A percentile compares a stretch with the other conserved stretches of the same genome.
Conservation (phyloP, 2,888 invertebrate species). For the Lydus trimaculatus region DNA sequence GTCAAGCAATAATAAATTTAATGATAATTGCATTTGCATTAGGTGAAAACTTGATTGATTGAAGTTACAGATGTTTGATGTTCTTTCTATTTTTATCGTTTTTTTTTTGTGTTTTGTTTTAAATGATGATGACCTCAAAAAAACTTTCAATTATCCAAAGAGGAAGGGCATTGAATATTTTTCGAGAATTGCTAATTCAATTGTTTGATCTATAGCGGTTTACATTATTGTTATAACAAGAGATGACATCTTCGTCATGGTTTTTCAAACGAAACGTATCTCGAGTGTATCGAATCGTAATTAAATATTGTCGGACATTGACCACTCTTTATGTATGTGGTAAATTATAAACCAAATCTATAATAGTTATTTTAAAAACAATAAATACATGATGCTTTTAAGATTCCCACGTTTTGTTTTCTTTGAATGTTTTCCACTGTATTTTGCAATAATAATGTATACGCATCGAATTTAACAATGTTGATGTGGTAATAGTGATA, state of each 20-base stretch:
- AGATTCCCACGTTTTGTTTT: not conserved
- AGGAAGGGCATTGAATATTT: not conserved
- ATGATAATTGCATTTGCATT: too few relatives aligned
- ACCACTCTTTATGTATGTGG: conserved; percentile 25
- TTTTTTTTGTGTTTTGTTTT: not conserved
- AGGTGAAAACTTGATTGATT: not conserved
- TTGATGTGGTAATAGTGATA: conserved; percentile 15
- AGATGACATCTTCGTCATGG: conserved; percentile 29
- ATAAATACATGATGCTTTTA: not conserved
- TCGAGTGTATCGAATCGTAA: conserved; percentile 42
- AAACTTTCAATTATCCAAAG: conserved; percentile 10
- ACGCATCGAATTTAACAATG: conserved; percentile 23
- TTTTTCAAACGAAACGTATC: conserved; percentile 28
- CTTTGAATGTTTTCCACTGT: conserved; percentile 20
- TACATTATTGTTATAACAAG: not conserved
- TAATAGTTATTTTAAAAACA: not conserved
- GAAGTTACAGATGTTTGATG: not conserved
- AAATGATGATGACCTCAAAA: not conserved
- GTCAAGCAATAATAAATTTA: too few relatives aligned
- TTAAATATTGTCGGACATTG: conserved; percentile 37
- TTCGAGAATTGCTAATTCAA: conserved; percentile 11
- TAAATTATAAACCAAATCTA: conserved; percentile 15
- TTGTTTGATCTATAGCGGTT: conserved; percentile 22
- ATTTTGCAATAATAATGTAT: conserved; percentile 25
- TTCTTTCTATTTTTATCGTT: not conserved